A percentile compares a stretch with the other conserved stretches of the same genome.
Evolutionary conservation across 2,888 invertebrate genomes (phyloP).

Genomic region (Deilephila elpenor): DNA sequence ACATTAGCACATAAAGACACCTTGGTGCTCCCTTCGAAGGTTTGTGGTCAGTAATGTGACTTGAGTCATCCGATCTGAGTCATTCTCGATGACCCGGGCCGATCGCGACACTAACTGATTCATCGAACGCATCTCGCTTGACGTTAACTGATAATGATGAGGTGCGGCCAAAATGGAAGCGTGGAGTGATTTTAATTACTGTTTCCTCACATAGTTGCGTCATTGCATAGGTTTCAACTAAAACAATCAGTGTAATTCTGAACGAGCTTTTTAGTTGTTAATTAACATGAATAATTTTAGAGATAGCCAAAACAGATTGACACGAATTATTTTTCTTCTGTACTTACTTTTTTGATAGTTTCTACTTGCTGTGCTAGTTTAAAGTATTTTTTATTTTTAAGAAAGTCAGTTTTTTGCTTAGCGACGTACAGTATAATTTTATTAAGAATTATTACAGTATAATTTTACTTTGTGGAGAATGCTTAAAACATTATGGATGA

Average conservation of each 20-base stretch:
- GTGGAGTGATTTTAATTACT: background rate
- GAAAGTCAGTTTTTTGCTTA: no score
- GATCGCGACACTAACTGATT: constrained; percentile 37
- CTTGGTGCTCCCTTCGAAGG: constrained; percentile 35
- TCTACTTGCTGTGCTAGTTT: no score
- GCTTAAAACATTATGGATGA: background rate
- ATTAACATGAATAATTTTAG: no score
- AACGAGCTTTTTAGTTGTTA: no score
- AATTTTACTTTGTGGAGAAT: background rate
- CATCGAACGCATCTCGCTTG: constrained; percentile 35
- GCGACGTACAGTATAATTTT: background rate
- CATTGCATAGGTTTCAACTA: no score
- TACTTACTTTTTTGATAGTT: no score
- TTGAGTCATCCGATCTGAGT: constrained; percentile 42
- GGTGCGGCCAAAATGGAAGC: constrained; percentile 5
- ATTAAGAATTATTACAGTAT: no score
- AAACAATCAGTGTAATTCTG: no score
- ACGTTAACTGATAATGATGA: constrained; percentile 22
- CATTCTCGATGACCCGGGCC: constrained; percentile 39
- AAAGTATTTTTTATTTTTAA: no score
- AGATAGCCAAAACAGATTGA: no score
- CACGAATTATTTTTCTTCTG: no score
- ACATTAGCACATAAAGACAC: constrained; percentile 48
- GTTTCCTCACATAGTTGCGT: no score
- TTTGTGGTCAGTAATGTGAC: constrained; percentile 34